Base-by-base conservation (phyloP, 2,113 vertebrate genomes). In the Mastomys natalensis region DNA sequence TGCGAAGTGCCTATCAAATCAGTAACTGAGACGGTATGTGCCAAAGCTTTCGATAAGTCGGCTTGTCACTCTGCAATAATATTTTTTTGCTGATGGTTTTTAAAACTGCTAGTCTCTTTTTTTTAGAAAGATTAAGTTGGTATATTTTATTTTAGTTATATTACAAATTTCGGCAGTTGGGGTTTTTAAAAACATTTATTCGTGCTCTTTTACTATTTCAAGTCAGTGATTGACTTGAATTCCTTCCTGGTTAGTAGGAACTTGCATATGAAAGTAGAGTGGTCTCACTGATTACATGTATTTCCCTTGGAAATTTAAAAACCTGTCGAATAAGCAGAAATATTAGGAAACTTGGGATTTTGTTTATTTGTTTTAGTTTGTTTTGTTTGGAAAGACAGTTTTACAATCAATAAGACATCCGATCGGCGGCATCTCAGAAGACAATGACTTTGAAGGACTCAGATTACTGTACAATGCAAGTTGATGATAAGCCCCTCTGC, bases 71-170 rank as follows among this genome's bases (percentile, higher is more conserved):
- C 91, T 90, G 70, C 97, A 96, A 95, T 97, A 98, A 98, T 97
- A 97, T 98, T 97, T 98, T 96, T 91, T 94, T 96, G 91, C 89
- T 95, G 96, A 97, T 97, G 95, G 78, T 95, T 96, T 97, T 84
- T 96, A 93, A 95, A 97, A 97, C 93, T 94, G 95, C 87, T 74
- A 90, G 90, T 60, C 97, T 96, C 96, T 89, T 94, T 96, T 77
- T 73, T 97, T n/a, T n/a, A n/a, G n/a, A n/a, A n/a, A n/a, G n/a
- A n/a, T n/a, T n/a, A n/a, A 96, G 92, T 86, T 87, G 11, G 93
- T 89, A 29, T 98, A 95, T 97, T 97, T 98, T 98, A 95, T 97
- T 97, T 97, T 97, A 96, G 95, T 97, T 95, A 93, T 95, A 95
- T 98, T 97, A 90, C 94, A 97, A 91, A 97, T 97, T 97, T 97